Conservation (phyloP, 2,113 vertebrate species). For the Leucopsar rothschildi region DNA sequence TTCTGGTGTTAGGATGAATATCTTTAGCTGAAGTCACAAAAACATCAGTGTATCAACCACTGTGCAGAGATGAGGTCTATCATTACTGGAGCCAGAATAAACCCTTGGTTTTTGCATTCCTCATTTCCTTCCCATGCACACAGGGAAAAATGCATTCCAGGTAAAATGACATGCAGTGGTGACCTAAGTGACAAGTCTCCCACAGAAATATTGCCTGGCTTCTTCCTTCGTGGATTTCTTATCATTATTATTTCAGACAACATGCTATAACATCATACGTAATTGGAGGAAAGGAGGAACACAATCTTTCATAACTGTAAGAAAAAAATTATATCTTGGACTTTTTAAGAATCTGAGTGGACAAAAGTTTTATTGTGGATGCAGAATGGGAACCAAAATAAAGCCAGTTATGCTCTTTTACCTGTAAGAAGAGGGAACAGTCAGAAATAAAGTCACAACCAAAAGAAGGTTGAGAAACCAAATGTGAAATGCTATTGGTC, state of each 20-base stretch:
- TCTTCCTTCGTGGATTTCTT: neutral
- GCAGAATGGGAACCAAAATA: neutral
- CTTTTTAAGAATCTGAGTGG: neutral
- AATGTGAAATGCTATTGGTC: neutral
- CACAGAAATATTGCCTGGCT: neutral
- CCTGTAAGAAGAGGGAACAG: neutral
- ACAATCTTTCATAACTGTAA: neutral
- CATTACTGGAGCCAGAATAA: neutral
- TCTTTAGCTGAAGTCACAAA: neutral
- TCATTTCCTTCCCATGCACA: neutral
- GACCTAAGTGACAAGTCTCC: neutral
- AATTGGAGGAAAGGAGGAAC: neutral
- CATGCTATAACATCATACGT: neutral
- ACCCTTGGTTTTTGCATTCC: neutral
- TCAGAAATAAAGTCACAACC: neutral
- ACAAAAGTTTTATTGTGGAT: neutral
- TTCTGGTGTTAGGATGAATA: neutral
- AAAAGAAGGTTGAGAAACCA: neutral
- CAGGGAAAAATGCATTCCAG: neutral
- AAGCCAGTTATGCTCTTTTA: neutral
- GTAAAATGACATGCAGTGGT: neutral
- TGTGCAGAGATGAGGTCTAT: neutral
- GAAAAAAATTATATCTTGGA: neutral
- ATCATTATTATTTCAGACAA: neutral
- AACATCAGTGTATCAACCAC: neutral